Evolutionary conservation across 2,113 vertebrate genomes (phyloP), one percentile per base, ranked within the genome.

Genomic region (Rhabdornis inornatus): DNA sequence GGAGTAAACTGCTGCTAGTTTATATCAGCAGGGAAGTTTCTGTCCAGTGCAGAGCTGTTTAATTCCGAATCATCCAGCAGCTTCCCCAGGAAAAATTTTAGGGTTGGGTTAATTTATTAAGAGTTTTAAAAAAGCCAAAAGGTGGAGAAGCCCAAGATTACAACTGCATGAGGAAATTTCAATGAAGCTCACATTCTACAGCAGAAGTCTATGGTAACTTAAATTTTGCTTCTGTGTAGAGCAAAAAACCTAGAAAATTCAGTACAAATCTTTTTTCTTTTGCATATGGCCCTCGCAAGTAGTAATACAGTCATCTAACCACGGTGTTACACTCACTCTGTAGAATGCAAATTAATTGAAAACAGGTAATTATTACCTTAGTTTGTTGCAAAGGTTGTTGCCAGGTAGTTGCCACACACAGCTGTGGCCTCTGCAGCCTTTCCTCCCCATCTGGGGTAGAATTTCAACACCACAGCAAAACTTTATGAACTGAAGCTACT

Each of bases 261-360:
- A 16, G 20, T 31, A 3, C 7, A 18, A 18, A 6, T 4, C 17
- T 47, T 52, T 10, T 10, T 25, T 15, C 9, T 56, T 82, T 31
- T 50, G 15, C 16, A 0, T 28, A 10, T 11, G 75, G 21, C 9
- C 13, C 12, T 18, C 33, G 0, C 5, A 30, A 89, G 50, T 7
- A 59, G 47, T 3, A 39, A 13, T 0, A 20, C 1, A 45, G 27
- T 24, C 7, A 7, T 9, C 7, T 20, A 8, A 59, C 6, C 7
- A 13, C 12, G 1, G 0, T 7, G 11, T 16, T 30, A 15, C 0
- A 28, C 22, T 16, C 3, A 1, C 10, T 37, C 28, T 35, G n/a
- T 3, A 16, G 28, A 16, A 1, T 1, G 12, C n/a, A 14, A 15
- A 28, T 21, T 16, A 50, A 57, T 2, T 15, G 31, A 15, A 50